phyloP scores from a whole-genome alignment of 2,797 vertebrate species.

The Xenops minutus region DNA sequence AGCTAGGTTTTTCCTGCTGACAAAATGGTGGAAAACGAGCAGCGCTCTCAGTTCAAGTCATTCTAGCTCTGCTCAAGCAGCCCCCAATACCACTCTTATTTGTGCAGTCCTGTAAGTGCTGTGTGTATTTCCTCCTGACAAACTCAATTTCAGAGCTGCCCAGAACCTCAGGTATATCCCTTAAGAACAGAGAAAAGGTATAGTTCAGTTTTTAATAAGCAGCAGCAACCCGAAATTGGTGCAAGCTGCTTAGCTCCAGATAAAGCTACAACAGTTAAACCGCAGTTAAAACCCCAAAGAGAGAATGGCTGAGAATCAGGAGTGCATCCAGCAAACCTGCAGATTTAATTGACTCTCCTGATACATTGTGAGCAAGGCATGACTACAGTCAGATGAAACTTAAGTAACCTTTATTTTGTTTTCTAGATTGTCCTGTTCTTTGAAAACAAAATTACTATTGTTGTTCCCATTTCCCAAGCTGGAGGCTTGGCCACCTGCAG shows the following conservation, averaged over 20 bases:
- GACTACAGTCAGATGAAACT: background rate
- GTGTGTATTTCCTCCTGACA: background rate
- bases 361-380: background rate
- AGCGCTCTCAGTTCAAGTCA: background rate
- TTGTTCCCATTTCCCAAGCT: background rate
- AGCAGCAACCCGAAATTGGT: slow-evolving; percentile 44
- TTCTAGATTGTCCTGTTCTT: slow-evolving; percentile 12
- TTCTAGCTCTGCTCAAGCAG: background rate
- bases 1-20: background rate
- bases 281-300: slow-evolving; percentile 45
- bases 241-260: slow-evolving; percentile 37
- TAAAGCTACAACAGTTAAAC: slow-evolving; percentile 45
- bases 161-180: slow-evolving; percentile 19
- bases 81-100: background rate
- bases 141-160: background rate
- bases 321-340: background rate
- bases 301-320: slow-evolving; percentile 5
- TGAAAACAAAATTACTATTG: background rate
- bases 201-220: slow-evolving; percentile 48
- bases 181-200: slow-evolving; percentile 24
- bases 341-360: slow-evolving; percentile 14
- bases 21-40: slow-evolving; percentile 4
- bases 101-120: background rate
- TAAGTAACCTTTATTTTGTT: background rate
- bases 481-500: background rate